Base-by-base conservation (phyloP, 2,113 vertebrate species). In the Sebastes fasciatus region DNA sequence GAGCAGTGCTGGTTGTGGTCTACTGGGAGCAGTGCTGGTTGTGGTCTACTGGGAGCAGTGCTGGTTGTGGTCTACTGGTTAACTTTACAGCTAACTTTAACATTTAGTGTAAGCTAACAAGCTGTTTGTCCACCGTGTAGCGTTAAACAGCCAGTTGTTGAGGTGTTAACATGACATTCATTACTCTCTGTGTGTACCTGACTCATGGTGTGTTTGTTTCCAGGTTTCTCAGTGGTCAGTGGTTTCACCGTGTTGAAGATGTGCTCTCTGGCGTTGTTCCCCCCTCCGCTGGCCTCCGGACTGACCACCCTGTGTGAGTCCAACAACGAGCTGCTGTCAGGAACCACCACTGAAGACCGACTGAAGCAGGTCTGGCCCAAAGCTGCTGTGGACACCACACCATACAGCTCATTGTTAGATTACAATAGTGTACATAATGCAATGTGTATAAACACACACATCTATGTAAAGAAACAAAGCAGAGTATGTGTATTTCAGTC, bases 201-300 rank as follows among this genome's bases (percentile, higher is more conserved):
- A 42, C 2, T 46, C 26, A 23, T 54, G 4, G 58, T 64, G 72
- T 72, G 40, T 86, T 77, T 72, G 40, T 86, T 77, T 74, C 4
- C 49, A 86, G 73, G 52, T 8, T 62, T 21, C 26, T 26, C 26
- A 5, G 54, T 46, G 40, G 4, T 34, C 2, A 5, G 19, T 16
- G 8, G 49, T 48, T 66, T 60, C 6, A 4, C 13, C 19, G 63
- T 19, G 19, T 58, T 17, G 23, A 91, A 70, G 73, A 97, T 99
- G 98, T 97, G 96, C 67, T 96, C 97, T 11, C 67, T 99, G 69
- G 94, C 85, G 4, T 71, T 98, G 72, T 98, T 98, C 57, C 96
- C 96, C 1, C 93, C 96, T 13, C 97, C 96, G n/a, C 91, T 94
- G 6, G 88, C 95, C 11, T 68, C 81, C 2, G 96, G 95, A 54